Conservation (phyloP, 1,140 invertebrate species). For the Drosophila fuyamai region DNA sequence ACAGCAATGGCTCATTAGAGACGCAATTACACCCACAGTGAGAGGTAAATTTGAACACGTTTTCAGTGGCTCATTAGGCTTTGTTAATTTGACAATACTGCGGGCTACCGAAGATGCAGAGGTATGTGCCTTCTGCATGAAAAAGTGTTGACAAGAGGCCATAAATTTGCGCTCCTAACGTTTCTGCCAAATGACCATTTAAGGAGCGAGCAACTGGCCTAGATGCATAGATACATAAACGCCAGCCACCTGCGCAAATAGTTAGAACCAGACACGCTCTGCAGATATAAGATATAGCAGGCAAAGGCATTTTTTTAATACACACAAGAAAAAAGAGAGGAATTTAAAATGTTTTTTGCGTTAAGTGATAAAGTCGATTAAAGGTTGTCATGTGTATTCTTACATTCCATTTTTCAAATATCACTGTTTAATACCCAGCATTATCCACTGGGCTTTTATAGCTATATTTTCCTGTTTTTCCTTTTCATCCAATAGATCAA, state of each 20-base stretch:
- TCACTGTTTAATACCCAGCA: no score
- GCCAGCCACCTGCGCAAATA: conserved; percentile 74
- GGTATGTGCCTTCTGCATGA: conserved; percentile 8
- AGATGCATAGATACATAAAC: conserved; percentile 55
- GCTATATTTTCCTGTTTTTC: no score
- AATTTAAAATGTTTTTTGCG: no score
- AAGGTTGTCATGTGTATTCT: no score
- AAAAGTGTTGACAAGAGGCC: conserved; percentile 14
- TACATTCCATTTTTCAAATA: no score
- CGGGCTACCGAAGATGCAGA: conserved; percentile 32
- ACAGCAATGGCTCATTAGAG: conserved; percentile 45
- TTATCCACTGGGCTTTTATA: no score
- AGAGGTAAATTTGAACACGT: conserved; percentile 28
- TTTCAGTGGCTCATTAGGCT: conserved; percentile 58
- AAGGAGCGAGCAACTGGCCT: conserved; percentile 78
- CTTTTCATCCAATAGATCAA: not conserved
- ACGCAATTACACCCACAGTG: conserved; percentile 43
- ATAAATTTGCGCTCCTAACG: conserved; percentile 58
- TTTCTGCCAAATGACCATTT: conserved; percentile 58
- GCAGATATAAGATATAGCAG: conserved; percentile 37
- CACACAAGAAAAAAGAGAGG: not conserved
- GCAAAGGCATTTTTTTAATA: not conserved
- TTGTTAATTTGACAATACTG: conserved; percentile 70
- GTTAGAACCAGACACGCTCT: conserved; percentile 51
- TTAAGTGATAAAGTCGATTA: no score